phyloP scores from a whole-genome alignment of 2,797 vertebrate genomes.

The Parauchenoglanis punctatus region DNA sequence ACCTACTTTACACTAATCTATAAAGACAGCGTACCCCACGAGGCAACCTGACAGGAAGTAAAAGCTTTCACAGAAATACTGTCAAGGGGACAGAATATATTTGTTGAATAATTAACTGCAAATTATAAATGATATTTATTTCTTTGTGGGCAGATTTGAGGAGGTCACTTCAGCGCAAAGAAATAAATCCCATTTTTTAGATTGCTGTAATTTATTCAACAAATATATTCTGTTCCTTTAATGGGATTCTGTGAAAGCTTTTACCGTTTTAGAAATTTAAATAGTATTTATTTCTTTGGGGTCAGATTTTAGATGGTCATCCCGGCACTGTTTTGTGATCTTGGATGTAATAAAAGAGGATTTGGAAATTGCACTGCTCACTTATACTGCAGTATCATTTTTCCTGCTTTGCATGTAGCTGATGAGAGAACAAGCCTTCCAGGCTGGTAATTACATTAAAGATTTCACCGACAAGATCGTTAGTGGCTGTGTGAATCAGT shows the following conservation, averaged over 20 bases:
- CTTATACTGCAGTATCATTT: not conserved
- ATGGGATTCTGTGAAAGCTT: not conserved
- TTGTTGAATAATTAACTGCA: constrained; percentile 24
- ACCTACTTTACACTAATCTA: constrained; percentile 34
- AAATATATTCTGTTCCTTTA: not conserved
- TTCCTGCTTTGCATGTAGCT: constrained; percentile 25
- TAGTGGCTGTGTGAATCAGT: constrained; percentile 39
- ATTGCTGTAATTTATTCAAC: constrained; percentile 15
- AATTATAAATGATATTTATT: constrained; percentile 5
- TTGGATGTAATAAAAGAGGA: not conserved
- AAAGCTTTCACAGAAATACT: constrained; percentile 21
- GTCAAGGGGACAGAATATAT: not conserved
- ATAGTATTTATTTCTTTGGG: not conserved
- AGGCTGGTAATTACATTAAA: constrained; percentile 44
- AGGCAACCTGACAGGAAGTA: constrained; percentile 10
- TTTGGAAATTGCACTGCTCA: not conserved
- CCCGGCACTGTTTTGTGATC: not conserved
- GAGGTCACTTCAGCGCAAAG: constrained; percentile 2
- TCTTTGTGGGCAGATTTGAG: not conserved
- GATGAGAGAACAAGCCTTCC: constrained; percentile 15
- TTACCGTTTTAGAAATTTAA: not conserved
- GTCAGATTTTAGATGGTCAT: not conserved
- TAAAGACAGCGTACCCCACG: constrained; percentile 19
- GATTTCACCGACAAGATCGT: constrained; percentile 29
- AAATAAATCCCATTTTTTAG: not conserved